phyloP scores from a whole-genome alignment of 2,113 vertebrate species.

The Ceyx cyanopectus region DNA sequence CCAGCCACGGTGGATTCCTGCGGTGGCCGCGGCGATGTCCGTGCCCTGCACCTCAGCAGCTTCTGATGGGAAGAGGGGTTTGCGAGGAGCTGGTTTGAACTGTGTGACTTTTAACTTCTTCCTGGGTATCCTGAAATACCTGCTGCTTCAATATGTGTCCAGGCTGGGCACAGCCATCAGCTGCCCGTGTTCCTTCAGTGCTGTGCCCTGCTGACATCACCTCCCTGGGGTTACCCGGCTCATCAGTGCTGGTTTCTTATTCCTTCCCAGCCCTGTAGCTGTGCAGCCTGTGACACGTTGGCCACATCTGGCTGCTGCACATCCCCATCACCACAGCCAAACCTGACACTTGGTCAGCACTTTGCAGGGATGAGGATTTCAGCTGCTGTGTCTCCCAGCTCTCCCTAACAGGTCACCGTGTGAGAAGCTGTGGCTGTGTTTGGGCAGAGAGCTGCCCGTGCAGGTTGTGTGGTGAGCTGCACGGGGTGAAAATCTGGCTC shows the following conservation, averaged over 20 bases:
- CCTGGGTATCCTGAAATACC: not conserved
- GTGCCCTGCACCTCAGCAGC: not conserved
- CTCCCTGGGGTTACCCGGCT: rapidly evolving
- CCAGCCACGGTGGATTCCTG: rapidly evolving
- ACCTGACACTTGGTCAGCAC: not conserved
- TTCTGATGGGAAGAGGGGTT: not conserved
- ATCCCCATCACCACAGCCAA: not conserved
- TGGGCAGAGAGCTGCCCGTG: not conserved
- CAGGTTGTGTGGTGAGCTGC: not conserved
- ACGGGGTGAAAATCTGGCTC: not conserved
- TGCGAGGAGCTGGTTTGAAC: not conserved
- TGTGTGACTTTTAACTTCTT: not conserved
- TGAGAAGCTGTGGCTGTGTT: not conserved
- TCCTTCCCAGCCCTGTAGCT: not conserved
- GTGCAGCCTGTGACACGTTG: not conserved
- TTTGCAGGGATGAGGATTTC: not conserved
- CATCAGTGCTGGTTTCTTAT: rapidly evolving
- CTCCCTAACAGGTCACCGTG: not conserved
- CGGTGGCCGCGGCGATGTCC: rapidly evolving
- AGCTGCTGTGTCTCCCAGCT: not conserved
- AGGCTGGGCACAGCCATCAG: not conserved
- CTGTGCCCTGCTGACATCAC: rapidly evolving
- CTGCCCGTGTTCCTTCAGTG: rapidly evolving
- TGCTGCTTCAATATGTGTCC: not conserved
- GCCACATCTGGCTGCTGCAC: not conserved